Base-by-base conservation (phyloP, 2,113 vertebrate species). In the Heterocephalus glaber region DNA sequence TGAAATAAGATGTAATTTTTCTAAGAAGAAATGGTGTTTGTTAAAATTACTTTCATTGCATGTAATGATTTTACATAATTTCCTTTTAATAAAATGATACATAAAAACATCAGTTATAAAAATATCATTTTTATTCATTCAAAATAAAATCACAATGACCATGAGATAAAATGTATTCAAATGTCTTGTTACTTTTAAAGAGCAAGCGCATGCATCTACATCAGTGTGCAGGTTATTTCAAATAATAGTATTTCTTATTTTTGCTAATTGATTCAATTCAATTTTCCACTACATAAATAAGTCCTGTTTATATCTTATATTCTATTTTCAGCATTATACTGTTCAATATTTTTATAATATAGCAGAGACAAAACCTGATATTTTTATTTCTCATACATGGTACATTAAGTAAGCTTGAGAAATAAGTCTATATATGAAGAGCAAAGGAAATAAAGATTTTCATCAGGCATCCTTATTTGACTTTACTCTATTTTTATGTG, bases 401-500 rank as follows among this genome's bases (percentile, higher is more conserved):
- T 97, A 95, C 94, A 94, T 96, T 98, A 74, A 41, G 8, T 97
- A 70, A 49, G 8, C 14, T 91, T 92, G 35, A 85, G 16, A 98
- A 94, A 96, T 86, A 90, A 35, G 47, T 26, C 63, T 30, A 79
- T 44, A 85, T 20, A 60, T 28, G 22, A 94, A 79, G 92, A 96
- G 38, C 74, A 92, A n/a, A 92, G 24, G 49, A 95, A 97, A 74
- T 92, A 80, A 92, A 94, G 90, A 92, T 95, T 97, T 98, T 96
- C 94, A 97, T 95, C 91, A 95, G 66, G 86, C n/a, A 95, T 79
- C 90, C 95, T 96, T 93, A 0, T 74, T 92, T 90, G 7, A 95
- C 92, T 95, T 93, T 30, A 95, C 92, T 95, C 92, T 30, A 38
- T 96, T 97, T 94, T 84, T 87, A 85, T 74, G 66, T 86, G 16